Evolutionary conservation across 1,140 invertebrate genomes (phyloP).

Genomic region (Papilio aristodemus): DNA sequence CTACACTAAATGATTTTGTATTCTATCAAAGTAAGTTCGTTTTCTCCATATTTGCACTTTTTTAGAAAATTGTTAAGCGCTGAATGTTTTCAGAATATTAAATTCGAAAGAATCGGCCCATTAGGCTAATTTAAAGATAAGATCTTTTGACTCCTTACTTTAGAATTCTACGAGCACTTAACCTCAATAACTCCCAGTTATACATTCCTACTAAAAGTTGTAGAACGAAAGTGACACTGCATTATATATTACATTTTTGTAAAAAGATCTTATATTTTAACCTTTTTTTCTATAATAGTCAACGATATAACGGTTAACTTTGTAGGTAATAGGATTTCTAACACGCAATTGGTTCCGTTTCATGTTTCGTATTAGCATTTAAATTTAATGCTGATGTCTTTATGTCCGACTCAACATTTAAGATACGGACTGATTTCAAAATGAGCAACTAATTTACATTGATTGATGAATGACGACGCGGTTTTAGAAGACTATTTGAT

Average conservation of each 20-base stretch:
- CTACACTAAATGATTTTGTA: slow-evolving; percentile 28
- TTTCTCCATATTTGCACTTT: slow-evolving; percentile 37
- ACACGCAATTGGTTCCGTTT: slow-evolving; percentile 36
- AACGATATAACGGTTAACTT: slow-evolving; percentile 36
- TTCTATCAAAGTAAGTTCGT: slow-evolving; percentile 29
- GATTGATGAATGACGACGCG: slow-evolving; percentile 17
- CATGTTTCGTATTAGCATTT: slow-evolving; percentile 40
- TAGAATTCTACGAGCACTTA: neutral
- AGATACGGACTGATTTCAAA: slow-evolving; percentile 37
- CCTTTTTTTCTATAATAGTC: neutral
- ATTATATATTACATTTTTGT: neutral
- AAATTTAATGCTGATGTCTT: slow-evolving; percentile 42
- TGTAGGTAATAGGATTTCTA: slow-evolving; percentile 37
- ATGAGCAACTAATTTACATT: slow-evolving; percentile 33
- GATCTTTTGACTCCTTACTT: slow-evolving; percentile 7
- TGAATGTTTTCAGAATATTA: slow-evolving; percentile 32
- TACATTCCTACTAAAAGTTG: neutral
- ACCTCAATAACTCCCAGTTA: neutral
- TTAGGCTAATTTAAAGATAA: slow-evolving; percentile 21
- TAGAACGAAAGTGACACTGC: neutral
- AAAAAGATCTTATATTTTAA: neutral
- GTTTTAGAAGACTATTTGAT: neutral
- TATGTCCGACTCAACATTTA: slow-evolving; percentile 40
- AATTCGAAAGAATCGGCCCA: slow-evolving; percentile 10
- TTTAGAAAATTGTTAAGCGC: slow-evolving; percentile 31